Evolutionary conservation across 2,797 vertebrate species (phyloP).

Genomic region (Rhinoraja longicauda): DNA sequence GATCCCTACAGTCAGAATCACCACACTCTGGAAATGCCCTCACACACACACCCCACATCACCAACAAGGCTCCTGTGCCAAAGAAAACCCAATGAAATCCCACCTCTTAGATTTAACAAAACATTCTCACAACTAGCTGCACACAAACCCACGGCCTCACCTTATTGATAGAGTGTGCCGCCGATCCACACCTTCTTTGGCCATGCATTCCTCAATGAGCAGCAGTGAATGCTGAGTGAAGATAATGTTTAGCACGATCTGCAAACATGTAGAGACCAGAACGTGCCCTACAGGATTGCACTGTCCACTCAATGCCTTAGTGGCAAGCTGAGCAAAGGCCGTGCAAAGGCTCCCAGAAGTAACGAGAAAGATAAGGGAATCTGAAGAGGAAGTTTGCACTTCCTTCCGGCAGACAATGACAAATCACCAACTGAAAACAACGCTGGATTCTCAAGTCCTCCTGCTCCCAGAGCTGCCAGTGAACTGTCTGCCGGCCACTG

Average conservation of each 20-base stretch:
- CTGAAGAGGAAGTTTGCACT: conserved; percentile 11
- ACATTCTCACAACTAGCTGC: too few species aligned
- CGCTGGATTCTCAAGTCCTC: neutral
- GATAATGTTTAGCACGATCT: neutral
- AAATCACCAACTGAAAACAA: neutral
- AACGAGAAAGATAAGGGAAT: neutral
- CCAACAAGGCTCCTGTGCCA: too few species aligned
- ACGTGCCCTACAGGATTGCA: neutral
- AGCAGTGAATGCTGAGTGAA: too few species aligned
- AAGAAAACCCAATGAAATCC: too few species aligned
- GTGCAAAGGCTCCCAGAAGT: neutral
- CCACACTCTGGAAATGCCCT: too few species aligned
- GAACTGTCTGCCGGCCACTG: neutral
- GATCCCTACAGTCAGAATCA: too few species aligned
- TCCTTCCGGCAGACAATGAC: neutral
- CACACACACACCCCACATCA: too few species aligned
- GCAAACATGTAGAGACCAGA: neutral
- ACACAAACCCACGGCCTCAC: too few species aligned
- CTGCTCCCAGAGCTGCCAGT: neutral
- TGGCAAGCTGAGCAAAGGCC: neutral
- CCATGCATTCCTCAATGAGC: too few species aligned
- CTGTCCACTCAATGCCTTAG: neutral
- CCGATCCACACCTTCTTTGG: too few species aligned
- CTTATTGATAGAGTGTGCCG: too few species aligned
- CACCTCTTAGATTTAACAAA: too few species aligned